Percentiles rank a stretch among this genome's conserved stretches.
These are phyloP conservation scores for Amyelois transitella DNA, from an alignment of 1,140 invertebrate genomes.

Conservation along the genomic window DNA sequence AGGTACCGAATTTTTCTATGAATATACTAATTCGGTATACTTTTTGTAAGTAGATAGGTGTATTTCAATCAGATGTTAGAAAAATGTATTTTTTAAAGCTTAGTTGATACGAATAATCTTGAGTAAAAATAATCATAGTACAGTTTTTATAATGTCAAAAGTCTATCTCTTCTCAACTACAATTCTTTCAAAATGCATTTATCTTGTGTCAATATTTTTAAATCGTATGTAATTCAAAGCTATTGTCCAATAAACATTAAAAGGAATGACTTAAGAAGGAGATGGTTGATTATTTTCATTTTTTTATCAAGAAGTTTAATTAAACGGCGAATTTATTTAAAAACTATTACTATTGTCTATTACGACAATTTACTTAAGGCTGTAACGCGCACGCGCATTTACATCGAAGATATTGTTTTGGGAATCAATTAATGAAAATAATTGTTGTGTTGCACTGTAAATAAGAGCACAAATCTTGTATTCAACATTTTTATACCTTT, in stretches of 20 bases:
- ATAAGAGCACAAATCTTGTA: not conserved
- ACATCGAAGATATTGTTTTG: not conserved
- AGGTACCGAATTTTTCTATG: not conserved
- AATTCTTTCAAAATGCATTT: too few species aligned
- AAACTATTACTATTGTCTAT: too few species aligned
- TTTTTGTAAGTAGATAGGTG: not conserved
- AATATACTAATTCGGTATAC: not conserved
- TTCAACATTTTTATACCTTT: not conserved
- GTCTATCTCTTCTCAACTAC: too few species aligned
- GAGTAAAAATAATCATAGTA: not conserved
- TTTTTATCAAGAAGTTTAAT: too few species aligned
- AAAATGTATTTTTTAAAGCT: not conserved
- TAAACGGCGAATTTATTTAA: too few species aligned
- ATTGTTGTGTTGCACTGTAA: slow-evolving; percentile 1
- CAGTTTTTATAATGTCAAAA: too few species aligned
- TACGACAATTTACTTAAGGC: too few species aligned
- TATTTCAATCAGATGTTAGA: not conserved
- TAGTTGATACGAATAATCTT: not conserved
- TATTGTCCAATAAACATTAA: too few species aligned
- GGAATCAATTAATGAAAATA: not conserved
- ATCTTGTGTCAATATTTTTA: too few species aligned
- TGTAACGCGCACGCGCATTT: not conserved
- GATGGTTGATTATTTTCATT: too few species aligned
- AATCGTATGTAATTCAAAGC: too few species aligned
- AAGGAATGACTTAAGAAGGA: too few species aligned